These are phyloP conservation scores for Clarias gariepinus DNA, from an alignment of 2,113 vertebrate genomes.

Conservation along the genomic window DNA sequence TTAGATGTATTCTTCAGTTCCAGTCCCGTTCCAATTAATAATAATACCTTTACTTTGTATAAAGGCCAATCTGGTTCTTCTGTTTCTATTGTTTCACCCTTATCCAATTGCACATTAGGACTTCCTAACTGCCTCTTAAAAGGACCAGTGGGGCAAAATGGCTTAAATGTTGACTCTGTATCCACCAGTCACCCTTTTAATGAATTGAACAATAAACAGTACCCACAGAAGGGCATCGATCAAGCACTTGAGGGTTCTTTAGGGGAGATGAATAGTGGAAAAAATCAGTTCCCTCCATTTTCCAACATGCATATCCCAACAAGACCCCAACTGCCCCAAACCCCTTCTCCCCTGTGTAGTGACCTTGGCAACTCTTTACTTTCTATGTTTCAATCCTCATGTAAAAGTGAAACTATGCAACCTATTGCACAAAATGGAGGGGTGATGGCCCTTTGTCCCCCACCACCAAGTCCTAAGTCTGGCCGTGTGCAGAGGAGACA, in stretches of 20 bases:
- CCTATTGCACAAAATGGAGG: constrained; percentile 59
- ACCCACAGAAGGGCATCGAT: constrained; percentile 72
- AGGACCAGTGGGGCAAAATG: constrained; percentile 64
- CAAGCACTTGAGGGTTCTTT: constrained; percentile 69
- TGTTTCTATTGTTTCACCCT: constrained; percentile 53
- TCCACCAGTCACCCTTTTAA: constrained; percentile 80
- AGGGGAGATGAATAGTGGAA: constrained; percentile 72
- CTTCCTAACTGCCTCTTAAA: constrained; percentile 57
- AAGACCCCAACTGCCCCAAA: background rate
- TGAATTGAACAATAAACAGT: constrained; percentile 79
- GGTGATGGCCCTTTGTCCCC: constrained; percentile 86
- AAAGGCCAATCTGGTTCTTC: constrained; percentile 65
- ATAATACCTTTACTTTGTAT: constrained; percentile 82
- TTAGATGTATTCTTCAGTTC: constrained; percentile 89
- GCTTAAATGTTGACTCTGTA: constrained; percentile 73
- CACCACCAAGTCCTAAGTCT: constrained; percentile 88
- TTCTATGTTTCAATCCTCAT: constrained; percentile 5
- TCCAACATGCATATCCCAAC: constrained; percentile 65
- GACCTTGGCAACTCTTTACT: background rate
- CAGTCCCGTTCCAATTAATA: constrained; percentile 88
- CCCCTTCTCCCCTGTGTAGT: background rate
- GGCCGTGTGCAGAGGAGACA: constrained; percentile 87
- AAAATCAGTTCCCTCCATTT: constrained; percentile 62
- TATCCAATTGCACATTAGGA: constrained; percentile 69
- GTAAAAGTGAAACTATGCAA: constrained; percentile 5